These are phyloP conservation scores for Linnaemya vulpina DNA, from an alignment of 2,888 invertebrate genomes.

Conservation along the genomic window DNA sequence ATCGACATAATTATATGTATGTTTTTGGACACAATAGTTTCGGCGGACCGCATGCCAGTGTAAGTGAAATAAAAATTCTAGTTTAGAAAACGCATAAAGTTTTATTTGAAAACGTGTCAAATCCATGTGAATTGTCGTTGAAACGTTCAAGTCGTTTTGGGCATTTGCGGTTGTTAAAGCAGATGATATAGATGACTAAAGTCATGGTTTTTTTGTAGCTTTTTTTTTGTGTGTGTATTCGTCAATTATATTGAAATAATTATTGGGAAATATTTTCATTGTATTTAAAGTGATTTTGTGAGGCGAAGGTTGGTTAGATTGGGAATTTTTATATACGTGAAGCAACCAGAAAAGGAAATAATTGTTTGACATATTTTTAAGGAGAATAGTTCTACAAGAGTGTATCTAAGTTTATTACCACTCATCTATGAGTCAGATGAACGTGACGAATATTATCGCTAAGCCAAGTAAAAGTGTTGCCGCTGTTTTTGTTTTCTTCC, in stretches of 20 bases:
- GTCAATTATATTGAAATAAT: background rate
- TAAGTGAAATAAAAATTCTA: slow-evolving; percentile 84
- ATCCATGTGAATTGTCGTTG: background rate
- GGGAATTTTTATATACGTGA: no score
- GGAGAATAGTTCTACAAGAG: no score
- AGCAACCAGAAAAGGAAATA: no score
- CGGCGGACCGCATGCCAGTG: slow-evolving; percentile 90
- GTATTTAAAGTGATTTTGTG: no score
- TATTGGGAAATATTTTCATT: no score
- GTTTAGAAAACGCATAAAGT: background rate
- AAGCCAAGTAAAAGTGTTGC: no score
- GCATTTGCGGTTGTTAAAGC: background rate
- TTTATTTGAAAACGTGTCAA: slow-evolving; percentile 18
- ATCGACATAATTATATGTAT: slow-evolving; percentile 92
- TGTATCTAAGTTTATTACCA: no score
- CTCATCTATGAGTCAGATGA: no score
- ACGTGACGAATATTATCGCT: no score
- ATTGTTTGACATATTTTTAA: no score
- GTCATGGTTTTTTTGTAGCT: background rate
- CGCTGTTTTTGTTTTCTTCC: no score
- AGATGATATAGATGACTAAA: background rate
- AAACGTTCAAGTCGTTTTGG: background rate
- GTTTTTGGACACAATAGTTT: slow-evolving; percentile 93
- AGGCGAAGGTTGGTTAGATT: no score
- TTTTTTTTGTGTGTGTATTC: background rate